Base-by-base conservation (phyloP, 2,797 vertebrate genomes). In the Eptatretus atami region DNA sequence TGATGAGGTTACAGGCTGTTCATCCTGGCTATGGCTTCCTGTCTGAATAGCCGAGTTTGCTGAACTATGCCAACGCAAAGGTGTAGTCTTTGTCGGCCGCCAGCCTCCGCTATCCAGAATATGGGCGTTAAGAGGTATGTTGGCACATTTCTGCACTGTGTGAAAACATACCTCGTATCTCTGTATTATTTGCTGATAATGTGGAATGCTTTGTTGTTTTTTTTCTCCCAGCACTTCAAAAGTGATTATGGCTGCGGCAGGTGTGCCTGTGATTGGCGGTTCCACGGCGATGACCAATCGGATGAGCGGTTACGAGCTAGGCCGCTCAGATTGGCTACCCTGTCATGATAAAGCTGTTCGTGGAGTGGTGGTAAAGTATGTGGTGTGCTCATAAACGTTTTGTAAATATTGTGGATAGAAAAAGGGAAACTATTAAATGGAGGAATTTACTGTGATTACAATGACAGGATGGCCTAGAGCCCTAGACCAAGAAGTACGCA, bases 11-110 rank as follows among this genome's bases (percentile, higher is more conserved):
- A 64, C 65, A 96, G 92, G 92, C 92, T 24, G 78, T 98, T 68
- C 92, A 98, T 68, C 92, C 92, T 55, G 90, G 92, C 15, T 98
- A 96, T 64, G 92, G 92, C n/a, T 98, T 98, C 71, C 76, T 98
- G 65, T 98, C 92, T 1, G 92, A 98, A 79, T 72, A n/a, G 83
- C 84, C 52, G 92, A 98, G 72, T 98, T 98, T 81, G 86, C 90
- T 2, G 83, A 98, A 69, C 74, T 82, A 1, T 98, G 92, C 73
- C 85, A 84, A 73, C 76, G 78, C 66, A 80, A 86, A 70, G 82
- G 83, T 64, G 82, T 96, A 69, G 81, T 94, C 75, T 98, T 98
- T 70, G 78, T 98, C 65, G 92, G 92, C 2, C 92, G 1, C 83
- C 87, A 66, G 86, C 87, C 44, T 85, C 90, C 65, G 87, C 87